Percentiles rank a stretch among this genome's conserved stretches.
phyloP scores from a whole-genome alignment of 2,113 vertebrate genomes.

The Suncus etruscus region DNA sequence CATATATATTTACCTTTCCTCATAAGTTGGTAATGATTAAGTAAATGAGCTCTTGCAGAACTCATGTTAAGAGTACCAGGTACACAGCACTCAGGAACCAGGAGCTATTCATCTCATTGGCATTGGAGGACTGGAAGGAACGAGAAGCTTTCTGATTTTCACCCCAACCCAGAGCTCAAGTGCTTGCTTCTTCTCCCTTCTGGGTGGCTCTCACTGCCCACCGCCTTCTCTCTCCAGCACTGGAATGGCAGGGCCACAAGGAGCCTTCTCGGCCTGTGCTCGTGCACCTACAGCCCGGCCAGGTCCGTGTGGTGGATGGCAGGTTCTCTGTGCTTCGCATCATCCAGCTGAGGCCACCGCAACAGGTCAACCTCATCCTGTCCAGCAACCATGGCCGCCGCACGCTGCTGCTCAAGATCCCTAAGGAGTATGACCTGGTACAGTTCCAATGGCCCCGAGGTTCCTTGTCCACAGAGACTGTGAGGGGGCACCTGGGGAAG shows the following conservation, averaged over 20 bases:
- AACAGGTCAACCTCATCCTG: slow-evolving; percentile 82
- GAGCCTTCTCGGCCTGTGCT: slow-evolving; percentile 82
- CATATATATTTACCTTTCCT: background rate
- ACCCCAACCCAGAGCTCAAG: background rate
- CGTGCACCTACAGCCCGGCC: slow-evolving; percentile 80
- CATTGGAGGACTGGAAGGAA: background rate
- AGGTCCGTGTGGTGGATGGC: slow-evolving; percentile 84
- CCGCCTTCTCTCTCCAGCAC: slow-evolving; percentile 74
- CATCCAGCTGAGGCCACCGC: slow-evolving; percentile 78
- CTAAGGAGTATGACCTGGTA: slow-evolving; percentile 91
- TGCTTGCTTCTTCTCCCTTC: background rate
- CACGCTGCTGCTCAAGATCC: slow-evolving; percentile 88
- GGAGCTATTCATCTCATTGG: background rate
- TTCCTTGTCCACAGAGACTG: background rate
- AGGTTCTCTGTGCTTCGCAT: slow-evolving; percentile 81
- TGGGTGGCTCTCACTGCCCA: background rate
- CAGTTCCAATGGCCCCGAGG: background rate
- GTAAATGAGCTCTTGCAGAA: background rate
- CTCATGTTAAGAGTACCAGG: background rate
- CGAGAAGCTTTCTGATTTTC: background rate
- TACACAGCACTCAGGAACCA: background rate
- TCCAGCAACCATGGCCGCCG: slow-evolving; percentile 81
- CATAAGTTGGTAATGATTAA: slow-evolving; percentile 10
- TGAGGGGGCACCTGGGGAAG: background rate
- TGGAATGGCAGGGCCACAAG: slow-evolving; percentile 85